Evolutionary conservation across 2,113 vertebrate species (phyloP), one percentile per base, ranked within the genome.

Genomic region (Erinaceus europaeus): DNA sequence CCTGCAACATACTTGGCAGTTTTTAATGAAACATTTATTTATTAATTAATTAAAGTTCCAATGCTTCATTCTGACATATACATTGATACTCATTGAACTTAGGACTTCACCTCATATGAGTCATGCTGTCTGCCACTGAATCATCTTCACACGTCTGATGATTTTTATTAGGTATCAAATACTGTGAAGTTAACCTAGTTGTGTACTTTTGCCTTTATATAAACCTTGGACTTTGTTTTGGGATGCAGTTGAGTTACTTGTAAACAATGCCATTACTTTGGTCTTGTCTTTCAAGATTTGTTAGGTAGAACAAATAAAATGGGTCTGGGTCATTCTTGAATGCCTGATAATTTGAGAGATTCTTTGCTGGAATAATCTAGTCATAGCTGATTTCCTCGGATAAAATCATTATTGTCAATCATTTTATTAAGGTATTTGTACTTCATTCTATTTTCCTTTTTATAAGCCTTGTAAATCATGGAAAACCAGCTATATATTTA

Each of bases 401-500:
- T 64, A 68, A 90, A 25, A 12, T 21, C 59, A 68, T 86, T 14
- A 77, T 21, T 67, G 17, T 36, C 34, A 64, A 27, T 73, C 1
- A 59, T 57, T 89, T 90, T n/a, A 34, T 53, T 65, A 57, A 77
- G 46, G 50, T 83, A 74, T 57, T 91, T 86, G 5, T 6, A 65
- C 29, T 82, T 89, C 46, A 27, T 53, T 86, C 84, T 91, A 86
- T 40, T 90, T 40, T 90, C 40, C 27, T 11, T 61, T 65, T 85
- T 34, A 65, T 82, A 78, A 78, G 62, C 38, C 55, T 75, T 86
- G 2, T 29, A 86, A 78, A 87, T 74, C 55, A 42, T 53, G 78
- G 74, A 13, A 73, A 87, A 9, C 59, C 57, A 91, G 64, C n/a
- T 91, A 20, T 25, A 32, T 77, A 1, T 61, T 86, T 71, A 77